Base-by-base conservation (phyloP, 2,797 vertebrate species). In the Sarcoramphus papa region DNA sequence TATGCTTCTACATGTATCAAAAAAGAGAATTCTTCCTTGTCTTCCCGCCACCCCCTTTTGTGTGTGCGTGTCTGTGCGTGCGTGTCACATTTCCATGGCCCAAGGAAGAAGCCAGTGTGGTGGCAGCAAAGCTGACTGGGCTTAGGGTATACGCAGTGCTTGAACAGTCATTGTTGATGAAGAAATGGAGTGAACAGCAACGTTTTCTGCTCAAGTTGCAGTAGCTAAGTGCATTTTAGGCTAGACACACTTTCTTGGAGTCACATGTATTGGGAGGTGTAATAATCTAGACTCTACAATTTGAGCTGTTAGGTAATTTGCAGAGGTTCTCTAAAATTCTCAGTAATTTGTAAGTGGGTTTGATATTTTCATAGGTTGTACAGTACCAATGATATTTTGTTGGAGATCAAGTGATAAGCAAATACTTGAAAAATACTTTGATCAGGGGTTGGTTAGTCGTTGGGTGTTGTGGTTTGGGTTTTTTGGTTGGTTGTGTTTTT, bases 1-100 rank as follows among this genome's bases (percentile, higher is more conserved):
- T 40, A 15, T 22, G 43, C 25, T 51, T 10, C 20, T 37, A 0
- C 3, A 1, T 0, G 12, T 62, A 37, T 47, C 22, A 30, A n/a
- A 20, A 25, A 78, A 41, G 23, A 10, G 17, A 54, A 13, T 40
- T 40, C 2, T 17, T 85, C 62, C 20, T 47, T 50, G 35, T 41
- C 16, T 35, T 62, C 5, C 12, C 4, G 2, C 16, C 47, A 17
- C 16, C 9, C 22, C 5, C 9, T 40, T 45, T 5, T 6, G 41
- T 33, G 28, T 40, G 30, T 41, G 2, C 3, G 27, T 53, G 12
- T 12, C 6, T 69, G 23, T 41, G 25, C 22, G 21, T 27, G 22
- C 18, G 3, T 33, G 64, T 68, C 19, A 17, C 30, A 1, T 5
- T 30, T 62, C 27, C 3, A 8, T 48, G 88, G n/a, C 64, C 28